Evolutionary conservation across 2,888 invertebrate genomes (phyloP).

Genomic region (Drosophila acutilabella): DNA sequence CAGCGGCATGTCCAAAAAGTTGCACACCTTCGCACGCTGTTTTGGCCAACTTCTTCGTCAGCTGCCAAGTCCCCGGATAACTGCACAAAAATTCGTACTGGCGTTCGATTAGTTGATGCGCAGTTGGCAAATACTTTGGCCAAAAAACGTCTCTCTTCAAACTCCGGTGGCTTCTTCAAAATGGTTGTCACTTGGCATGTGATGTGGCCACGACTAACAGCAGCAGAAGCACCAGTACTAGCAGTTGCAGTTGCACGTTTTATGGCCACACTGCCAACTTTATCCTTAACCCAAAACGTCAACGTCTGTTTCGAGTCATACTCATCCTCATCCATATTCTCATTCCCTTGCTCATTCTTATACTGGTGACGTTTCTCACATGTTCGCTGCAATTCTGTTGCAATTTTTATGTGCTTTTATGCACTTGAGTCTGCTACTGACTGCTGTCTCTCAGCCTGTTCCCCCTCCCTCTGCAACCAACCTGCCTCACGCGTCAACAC

Average conservation of each 20-base stretch:
- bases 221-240: not conserved
- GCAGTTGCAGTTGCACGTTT: conserved; percentile 59
- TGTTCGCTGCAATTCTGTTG: conserved; percentile 66
- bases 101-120: conserved; percentile 72
- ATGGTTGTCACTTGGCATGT: conserved; percentile 57
- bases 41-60: conserved; percentile 11
- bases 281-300: conserved; percentile 62
- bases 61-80: conserved; percentile 33
- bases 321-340: conserved; percentile 7
- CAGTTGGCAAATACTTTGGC: conserved; percentile 69
- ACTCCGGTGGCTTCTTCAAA: conserved; percentile 16
- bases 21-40: conserved; percentile 53
- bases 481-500: conserved; percentile 55
- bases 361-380: conserved; percentile 56
- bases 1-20: conserved; percentile 30
- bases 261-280: conserved; percentile 70
- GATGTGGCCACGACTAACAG: conserved; percentile 45
- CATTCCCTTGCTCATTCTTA: not conserved
- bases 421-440: conserved; percentile 44
- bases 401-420: conserved; percentile 68
- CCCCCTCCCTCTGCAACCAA: not conserved
- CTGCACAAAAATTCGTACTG: conserved; percentile 48
- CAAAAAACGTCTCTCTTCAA: not conserved
- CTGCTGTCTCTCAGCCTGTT: conserved; percentile 7
- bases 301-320: conserved; percentile 64